These are phyloP conservation scores for Austrolebias charrua DNA, from an alignment of 2,797 vertebrate genomes.

Conservation along the genomic window DNA sequence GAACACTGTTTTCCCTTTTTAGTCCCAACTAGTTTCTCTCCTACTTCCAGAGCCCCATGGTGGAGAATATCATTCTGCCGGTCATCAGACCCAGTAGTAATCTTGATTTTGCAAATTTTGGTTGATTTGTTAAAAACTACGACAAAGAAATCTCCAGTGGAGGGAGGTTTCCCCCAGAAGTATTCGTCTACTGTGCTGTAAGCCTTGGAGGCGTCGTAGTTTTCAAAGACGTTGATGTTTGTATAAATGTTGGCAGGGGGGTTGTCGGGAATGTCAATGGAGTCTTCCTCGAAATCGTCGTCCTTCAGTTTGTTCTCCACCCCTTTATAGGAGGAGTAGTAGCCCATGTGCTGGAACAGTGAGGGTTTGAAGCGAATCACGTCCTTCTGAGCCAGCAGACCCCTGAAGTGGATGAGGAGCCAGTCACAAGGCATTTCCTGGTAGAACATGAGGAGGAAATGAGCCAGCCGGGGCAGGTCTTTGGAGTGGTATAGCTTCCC, in stretches of 20 bases:
- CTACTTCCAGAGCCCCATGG: constrained; percentile 91
- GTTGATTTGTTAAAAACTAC: constrained; percentile 90
- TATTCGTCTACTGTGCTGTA: constrained; percentile 95
- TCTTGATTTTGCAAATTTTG: constrained; percentile 91
- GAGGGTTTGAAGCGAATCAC: constrained; percentile 98
- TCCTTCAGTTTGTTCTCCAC: constrained; percentile 97
- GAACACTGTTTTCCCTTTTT: constrained; percentile 89
- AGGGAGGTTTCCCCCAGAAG: constrained; percentile 95
- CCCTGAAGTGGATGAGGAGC: constrained; percentile 94
- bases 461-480: constrained; percentile 92
- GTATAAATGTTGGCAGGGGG: constrained; percentile 92
- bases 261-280: constrained; percentile 95
- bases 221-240: constrained; percentile 93
- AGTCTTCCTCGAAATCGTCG: constrained; percentile 96
- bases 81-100: constrained; percentile 93
- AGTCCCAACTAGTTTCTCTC: constrained; percentile 84
- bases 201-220: constrained; percentile 92
- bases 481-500: constrained; percentile 96
- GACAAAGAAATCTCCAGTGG: constrained; percentile 88
- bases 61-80: constrained; percentile 93
- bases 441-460: constrained; percentile 99
- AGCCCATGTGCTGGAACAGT: constrained; percentile 98
- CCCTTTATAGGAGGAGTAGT: constrained; percentile 97
- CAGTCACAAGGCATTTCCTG: constrained; percentile 99
- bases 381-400: constrained; percentile 93